These are phyloP conservation scores for Tarsius wallacei DNA, from an alignment of 2,797 vertebrate species.

Conservation along the genomic window DNA sequence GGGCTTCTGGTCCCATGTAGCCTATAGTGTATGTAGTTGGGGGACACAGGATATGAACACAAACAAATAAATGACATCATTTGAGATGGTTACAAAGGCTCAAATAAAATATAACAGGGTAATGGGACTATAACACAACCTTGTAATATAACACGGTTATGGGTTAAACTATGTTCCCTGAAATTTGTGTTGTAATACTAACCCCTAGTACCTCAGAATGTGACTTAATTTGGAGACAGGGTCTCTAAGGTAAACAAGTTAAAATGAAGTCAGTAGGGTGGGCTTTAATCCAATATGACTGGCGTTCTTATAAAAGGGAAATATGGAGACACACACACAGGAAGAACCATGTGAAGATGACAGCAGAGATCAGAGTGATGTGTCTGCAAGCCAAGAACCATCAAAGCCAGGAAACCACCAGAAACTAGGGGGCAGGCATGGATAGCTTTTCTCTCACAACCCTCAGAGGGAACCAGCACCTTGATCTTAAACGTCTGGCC, in stretches of 20 bases:
- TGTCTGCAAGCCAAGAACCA: neutral
- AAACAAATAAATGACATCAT: neutral
- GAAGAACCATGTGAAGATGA: neutral
- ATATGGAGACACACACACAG: neutral
- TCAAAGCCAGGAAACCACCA: neutral
- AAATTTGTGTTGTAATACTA: neutral
- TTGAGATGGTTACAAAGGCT: neutral
- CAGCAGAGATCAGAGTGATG: neutral
- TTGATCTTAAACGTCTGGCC: neutral
- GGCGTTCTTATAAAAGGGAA: neutral
- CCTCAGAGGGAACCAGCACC: neutral
- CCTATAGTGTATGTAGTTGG: neutral
- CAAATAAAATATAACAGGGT: neutral
- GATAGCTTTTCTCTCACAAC: neutral
- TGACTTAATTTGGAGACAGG: neutral
- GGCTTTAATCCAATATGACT: neutral
- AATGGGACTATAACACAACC: neutral
- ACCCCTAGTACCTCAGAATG: neutral
- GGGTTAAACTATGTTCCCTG: neutral
- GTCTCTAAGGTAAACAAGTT: neutral
- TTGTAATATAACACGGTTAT: neutral
- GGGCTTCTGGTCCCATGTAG: accelerated
- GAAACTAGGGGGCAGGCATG: neutral
- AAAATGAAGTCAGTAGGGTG: neutral
- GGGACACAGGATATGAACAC: neutral